phyloP scores from a whole-genome alignment of 2,113 vertebrate species.

The Rhynchomys soricoides region DNA sequence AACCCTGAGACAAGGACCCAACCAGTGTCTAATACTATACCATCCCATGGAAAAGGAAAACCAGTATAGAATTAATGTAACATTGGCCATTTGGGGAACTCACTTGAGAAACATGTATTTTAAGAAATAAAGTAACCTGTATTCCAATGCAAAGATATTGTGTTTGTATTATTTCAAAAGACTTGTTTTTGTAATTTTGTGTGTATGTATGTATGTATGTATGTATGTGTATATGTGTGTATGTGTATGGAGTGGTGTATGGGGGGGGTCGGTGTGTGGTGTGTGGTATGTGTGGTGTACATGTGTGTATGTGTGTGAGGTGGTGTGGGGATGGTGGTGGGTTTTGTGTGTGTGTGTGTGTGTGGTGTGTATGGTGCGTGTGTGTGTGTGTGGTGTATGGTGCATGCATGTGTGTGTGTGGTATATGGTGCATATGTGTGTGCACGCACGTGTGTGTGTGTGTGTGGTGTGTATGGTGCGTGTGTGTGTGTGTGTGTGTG shows the following conservation, averaged over 20 bases:
- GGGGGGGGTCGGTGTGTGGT: no score
- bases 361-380: neutral
- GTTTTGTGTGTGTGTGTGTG: neutral
- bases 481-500: neutral
- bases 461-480: neutral
- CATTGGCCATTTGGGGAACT: neutral
- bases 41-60: neutral
- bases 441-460: no score
- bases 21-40: neutral
- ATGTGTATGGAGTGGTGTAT: no score
- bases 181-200: neutral
- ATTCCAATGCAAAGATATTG: neutral
- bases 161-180: neutral
- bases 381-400: neutral
- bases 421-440: no score
- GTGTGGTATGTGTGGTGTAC: no score
- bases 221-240: no score
- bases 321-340: no score
- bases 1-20: neutral
- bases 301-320: no score
- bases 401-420: neutral
- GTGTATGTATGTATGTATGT: no score
- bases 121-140: neutral
- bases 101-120: neutral
- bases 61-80: neutral